A percentile compares a stretch with the other conserved stretches of the same genome.
These are phyloP conservation scores for Hedya salicella DNA, from an alignment of 2,888 invertebrate genomes.

Conservation along the genomic window DNA sequence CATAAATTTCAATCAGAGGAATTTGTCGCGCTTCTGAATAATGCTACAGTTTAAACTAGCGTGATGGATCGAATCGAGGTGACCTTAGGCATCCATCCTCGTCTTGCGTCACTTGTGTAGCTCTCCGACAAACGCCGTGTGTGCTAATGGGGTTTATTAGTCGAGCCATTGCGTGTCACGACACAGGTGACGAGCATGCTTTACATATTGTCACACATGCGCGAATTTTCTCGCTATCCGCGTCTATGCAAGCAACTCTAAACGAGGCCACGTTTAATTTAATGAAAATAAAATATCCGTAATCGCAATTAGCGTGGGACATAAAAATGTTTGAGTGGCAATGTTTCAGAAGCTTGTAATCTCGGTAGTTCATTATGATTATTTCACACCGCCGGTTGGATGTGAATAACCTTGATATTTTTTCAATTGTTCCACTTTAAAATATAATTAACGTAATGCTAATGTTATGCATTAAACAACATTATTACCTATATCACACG, in stretches of 20 bases:
- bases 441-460: constrained; percentile 17
- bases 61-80: constrained; percentile 53
- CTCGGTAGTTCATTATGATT: constrained; percentile 28
- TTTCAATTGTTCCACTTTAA: constrained; percentile 27
- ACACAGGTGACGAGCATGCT: constrained; percentile 53
- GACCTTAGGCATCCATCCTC: constrained; percentile 56
- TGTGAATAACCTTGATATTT: constrained; percentile 28
- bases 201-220: constrained; percentile 63
- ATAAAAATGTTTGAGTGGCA: constrained; percentile 20
- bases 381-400: constrained; percentile 26
- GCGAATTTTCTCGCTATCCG: constrained; percentile 64
- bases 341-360: constrained; percentile 27
- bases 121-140: constrained; percentile 13
- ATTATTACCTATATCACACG: not conserved
- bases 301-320: constrained; percentile 33
- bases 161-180: constrained; percentile 59
- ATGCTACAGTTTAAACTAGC: constrained; percentile 51
- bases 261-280: constrained; percentile 46
- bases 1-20: constrained; percentile 59
- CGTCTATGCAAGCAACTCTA: constrained; percentile 54
- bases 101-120: constrained; percentile 43
- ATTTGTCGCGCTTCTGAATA: constrained; percentile 57
- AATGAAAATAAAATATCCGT: constrained; percentile 37
- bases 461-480: constrained; percentile 36
- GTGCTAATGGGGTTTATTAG: constrained; percentile 68